phyloP scores from a whole-genome alignment of 2,113 vertebrate genomes.

The Rhynchomys soricoides region DNA sequence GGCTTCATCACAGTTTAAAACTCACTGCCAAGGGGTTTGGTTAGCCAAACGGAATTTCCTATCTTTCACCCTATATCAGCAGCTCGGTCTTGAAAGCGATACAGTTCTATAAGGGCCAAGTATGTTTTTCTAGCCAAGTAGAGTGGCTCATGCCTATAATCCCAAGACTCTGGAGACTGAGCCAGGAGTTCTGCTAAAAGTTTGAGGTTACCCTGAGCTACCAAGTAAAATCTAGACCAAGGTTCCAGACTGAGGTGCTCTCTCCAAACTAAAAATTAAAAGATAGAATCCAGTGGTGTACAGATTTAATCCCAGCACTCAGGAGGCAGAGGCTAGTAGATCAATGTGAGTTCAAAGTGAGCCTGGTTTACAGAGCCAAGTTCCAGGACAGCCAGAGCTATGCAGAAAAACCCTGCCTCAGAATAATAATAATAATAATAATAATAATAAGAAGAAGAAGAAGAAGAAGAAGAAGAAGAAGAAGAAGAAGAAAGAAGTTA shows the following conservation, averaged over 20 bases:
- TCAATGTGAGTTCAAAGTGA: not conserved
- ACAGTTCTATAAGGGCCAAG: conserved; percentile 22
- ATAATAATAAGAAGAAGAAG: too few species aligned
- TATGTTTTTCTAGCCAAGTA: not conserved
- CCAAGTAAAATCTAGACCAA: not conserved
- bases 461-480: too few species aligned
- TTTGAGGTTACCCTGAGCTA: too few species aligned
- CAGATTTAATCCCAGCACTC: not conserved
- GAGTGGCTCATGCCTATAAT: not conserved
- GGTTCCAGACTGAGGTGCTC: not conserved
- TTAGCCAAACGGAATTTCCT: conserved; percentile 51
- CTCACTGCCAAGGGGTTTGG: conserved; percentile 37
- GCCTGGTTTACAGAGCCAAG: not conserved
- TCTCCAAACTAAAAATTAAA: not conserved
- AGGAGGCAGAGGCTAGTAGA: not conserved
- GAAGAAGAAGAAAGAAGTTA: too few species aligned
- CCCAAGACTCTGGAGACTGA: too few species aligned
- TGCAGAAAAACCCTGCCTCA: not conserved
- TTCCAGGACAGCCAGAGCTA: not conserved
- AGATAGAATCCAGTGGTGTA: not conserved
- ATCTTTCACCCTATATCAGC: not conserved
- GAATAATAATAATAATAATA: too few species aligned
- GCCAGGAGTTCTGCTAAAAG: not conserved
- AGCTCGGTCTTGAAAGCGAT: conserved; percentile 41
- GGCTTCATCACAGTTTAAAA: conserved; percentile 51